Conservation (phyloP, 2,113 vertebrate genomes). For the Scytalopus superciliaris region DNA sequence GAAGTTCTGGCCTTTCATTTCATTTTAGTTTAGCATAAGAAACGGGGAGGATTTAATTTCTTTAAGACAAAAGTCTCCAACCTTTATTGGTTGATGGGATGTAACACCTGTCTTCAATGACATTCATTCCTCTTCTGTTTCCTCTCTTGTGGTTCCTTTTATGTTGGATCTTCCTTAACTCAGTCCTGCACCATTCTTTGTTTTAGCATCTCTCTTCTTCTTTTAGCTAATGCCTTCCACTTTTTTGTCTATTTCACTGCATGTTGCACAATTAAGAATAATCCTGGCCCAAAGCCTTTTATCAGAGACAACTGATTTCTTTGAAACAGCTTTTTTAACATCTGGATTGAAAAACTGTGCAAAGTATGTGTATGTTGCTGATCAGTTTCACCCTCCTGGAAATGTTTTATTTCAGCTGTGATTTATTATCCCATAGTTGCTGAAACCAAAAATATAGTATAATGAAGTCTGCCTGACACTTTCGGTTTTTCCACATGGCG, state of each 20-base stretch:
- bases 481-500: constrained; percentile 25
- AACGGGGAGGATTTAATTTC: background rate
- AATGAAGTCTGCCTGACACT: constrained; percentile 20
- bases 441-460: constrained; percentile 1
- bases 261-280: background rate
- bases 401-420: constrained; percentile 58
- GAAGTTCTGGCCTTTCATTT: background rate
- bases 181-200: background rate
- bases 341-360: constrained; percentile 19
- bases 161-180: background rate
- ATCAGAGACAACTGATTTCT: background rate
- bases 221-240: background rate
- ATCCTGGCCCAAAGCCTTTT: background rate
- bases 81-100: background rate
- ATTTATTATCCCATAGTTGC: constrained; percentile 39
- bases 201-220: background rate
- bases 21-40: background rate
- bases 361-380: background rate
- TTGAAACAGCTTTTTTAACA: background rate
- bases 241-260: background rate
- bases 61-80: background rate
- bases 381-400: constrained; percentile 25
- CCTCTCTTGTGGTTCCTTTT: background rate
- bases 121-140: background rate
- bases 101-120: background rate